Percentiles rank a stretch among this genome's conserved stretches.
Evolutionary conservation across 2,113 vertebrate genomes (phyloP).

Genomic region (Gulo gulo): DNA sequence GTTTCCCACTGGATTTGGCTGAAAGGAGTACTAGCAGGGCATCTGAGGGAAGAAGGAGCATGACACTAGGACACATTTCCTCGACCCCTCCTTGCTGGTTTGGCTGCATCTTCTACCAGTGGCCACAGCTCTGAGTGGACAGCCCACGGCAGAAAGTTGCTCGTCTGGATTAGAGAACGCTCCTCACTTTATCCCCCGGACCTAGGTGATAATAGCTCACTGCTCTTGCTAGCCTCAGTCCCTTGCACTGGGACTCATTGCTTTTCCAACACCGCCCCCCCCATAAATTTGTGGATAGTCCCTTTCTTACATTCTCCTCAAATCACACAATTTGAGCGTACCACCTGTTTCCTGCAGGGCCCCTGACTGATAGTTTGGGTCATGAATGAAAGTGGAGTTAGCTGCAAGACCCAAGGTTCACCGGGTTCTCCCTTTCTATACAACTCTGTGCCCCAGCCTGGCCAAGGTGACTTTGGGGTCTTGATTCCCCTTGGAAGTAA

Average conservation of each 20-base stretch:
- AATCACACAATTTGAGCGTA: neutral
- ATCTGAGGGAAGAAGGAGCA: neutral
- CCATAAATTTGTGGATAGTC: neutral
- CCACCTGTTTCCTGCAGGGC: neutral
- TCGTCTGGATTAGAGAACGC: neutral
- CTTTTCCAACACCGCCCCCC: neutral
- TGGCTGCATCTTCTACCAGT: neutral
- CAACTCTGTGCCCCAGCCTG: neutral
- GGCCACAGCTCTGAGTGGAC: neutral
- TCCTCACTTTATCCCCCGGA: neutral
- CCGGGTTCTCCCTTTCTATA: neutral
- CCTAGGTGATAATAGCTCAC: neutral
- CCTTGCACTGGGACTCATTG: no score
- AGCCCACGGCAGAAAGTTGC: neutral
- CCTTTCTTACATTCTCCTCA: neutral
- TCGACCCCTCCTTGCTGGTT: neutral
- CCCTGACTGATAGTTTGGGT: neutral
- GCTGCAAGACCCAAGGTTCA: neutral
- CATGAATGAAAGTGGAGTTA: neutral
- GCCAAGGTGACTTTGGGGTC: neutral
- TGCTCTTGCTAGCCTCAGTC: neutral
- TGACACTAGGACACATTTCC: neutral
- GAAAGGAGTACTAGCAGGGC: neutral
- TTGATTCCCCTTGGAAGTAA: neutral
- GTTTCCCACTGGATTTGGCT: neutral